Conservation (phyloP, 2,888 invertebrate species). For the Holacanthella duospinosa region DNA sequence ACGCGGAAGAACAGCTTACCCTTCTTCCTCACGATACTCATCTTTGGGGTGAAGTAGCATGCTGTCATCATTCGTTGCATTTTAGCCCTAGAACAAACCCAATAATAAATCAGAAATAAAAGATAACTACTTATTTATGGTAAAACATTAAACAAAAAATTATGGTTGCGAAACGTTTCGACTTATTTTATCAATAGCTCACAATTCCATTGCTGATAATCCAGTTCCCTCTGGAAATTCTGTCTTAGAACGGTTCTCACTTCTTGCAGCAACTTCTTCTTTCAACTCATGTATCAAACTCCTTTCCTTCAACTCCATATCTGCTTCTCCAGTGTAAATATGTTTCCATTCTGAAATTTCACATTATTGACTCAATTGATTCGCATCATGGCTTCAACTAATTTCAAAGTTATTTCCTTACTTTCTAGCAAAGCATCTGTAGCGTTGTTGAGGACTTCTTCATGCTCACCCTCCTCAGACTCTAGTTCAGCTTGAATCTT, state of each 20-base stretch:
- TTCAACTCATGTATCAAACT: background rate
- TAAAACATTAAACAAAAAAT: background rate
- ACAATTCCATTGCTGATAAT: constrained; percentile 9
- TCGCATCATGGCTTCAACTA: background rate
- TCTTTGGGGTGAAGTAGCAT: constrained; percentile 20
- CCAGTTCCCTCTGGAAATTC: background rate
- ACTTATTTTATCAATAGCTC: no score
- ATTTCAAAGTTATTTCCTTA: constrained; percentile 3
- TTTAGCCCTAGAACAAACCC: constrained; percentile 11
- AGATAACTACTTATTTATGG: background rate
- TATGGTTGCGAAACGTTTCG: background rate
- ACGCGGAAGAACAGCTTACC: constrained; percentile 15
- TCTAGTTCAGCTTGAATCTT: constrained; percentile 10
- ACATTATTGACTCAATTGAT: background rate
- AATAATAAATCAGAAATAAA: no score
- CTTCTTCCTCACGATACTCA: constrained; percentile 13
- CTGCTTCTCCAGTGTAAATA: constrained; percentile 19
- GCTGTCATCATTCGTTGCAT: constrained; percentile 22
- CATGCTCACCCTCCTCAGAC: background rate
- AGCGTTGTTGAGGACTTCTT: no score
- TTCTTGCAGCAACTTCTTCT: background rate
- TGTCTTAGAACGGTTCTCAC: background rate
- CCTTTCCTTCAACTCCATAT: constrained; percentile 16
- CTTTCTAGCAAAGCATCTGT: constrained; percentile 10
- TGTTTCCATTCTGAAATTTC: constrained; percentile 21